Percentiles rank a stretch among this genome's conserved stretches.
Evolutionary conservation across 23 tunicate genomes (phyloP).

Genomic region (Halocynthia aurantium): DNA sequence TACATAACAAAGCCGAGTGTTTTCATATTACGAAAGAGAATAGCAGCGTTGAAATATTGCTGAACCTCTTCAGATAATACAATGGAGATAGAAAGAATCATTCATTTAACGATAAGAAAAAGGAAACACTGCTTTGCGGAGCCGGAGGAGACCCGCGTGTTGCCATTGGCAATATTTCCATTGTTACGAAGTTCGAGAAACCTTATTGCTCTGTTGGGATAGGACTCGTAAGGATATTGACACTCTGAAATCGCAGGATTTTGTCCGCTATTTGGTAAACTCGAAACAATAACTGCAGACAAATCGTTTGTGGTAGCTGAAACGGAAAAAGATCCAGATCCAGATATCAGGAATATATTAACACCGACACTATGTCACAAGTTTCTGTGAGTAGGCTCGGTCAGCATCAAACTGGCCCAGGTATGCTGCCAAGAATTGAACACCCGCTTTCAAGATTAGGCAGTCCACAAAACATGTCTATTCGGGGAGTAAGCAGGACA

Average conservation of each 20-base stretch:
- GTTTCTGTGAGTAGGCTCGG: conserved; percentile 40
- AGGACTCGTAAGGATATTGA: no score
- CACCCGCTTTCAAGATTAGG: conserved; percentile 83
- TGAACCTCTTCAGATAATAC: neutral
- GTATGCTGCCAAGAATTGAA: conserved; percentile 69
- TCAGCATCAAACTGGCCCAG: conserved; percentile 30
- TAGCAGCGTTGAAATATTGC: neutral
- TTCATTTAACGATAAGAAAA: neutral
- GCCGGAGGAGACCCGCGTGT: conserved; percentile 5
- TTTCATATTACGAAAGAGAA: neutral
- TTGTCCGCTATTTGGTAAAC: no score
- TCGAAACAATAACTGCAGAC: no score
- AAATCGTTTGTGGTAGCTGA: no score
- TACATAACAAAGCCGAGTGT: conserved; percentile 9
- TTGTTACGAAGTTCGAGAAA: neutral
- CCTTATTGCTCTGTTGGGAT: neutral
- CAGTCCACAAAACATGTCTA: conserved; percentile 74
- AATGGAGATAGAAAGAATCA: conserved; percentile 8
- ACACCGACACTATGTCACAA: conserved; percentile 38
- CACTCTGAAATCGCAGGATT: no score
- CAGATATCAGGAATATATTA: no score
- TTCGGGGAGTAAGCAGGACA: conserved; percentile 66
- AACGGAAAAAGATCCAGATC: no score
- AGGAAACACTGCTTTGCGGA: neutral
- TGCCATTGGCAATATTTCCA: conserved; percentile 9